Percentiles rank a stretch among this genome's conserved stretches.
Evolutionary conservation across 1,140 invertebrate genomes (phyloP).

Genomic region (Gonioctena quinquepunctata): DNA sequence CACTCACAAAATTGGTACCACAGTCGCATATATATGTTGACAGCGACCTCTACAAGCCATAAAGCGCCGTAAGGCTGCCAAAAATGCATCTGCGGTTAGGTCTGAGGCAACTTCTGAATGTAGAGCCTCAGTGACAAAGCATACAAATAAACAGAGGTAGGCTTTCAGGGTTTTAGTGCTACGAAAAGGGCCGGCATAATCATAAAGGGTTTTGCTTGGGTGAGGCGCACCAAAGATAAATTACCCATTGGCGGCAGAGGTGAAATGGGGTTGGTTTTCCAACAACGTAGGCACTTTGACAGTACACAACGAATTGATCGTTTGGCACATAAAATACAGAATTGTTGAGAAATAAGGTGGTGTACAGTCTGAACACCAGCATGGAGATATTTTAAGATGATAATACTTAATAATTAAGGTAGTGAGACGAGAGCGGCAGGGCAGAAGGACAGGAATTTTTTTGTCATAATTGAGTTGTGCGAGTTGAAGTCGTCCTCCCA

Average conservation of each 20-base stretch:
- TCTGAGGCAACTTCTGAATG: slow-evolving; percentile 45
- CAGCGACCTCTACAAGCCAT: slow-evolving; percentile 26
- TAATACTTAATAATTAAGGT: slow-evolving; percentile 19
- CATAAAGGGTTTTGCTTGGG: slow-evolving; percentile 13
- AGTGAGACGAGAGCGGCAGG: not conserved
- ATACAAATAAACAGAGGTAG: slow-evolving; percentile 48
- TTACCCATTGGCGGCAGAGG: slow-evolving; percentile 22
- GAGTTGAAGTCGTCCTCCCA: not conserved
- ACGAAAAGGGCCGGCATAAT: not conserved
- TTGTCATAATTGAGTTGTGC: slow-evolving; percentile 6
- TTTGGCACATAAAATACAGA: slow-evolving; percentile 13
- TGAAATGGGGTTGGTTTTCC: slow-evolving; percentile 8
- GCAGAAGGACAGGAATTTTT: not conserved
- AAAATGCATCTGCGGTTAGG: slow-evolving; percentile 39
- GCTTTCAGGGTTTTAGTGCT: slow-evolving; percentile 32
- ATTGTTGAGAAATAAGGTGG: slow-evolving; percentile 12
- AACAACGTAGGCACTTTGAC: slow-evolving; percentile 15
- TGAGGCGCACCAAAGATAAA: slow-evolving; percentile 29
- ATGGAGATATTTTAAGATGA: slow-evolving; percentile 27
- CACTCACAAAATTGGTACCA: slow-evolving; percentile 11
- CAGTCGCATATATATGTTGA: not conserved
- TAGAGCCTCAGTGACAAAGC: slow-evolving; percentile 41
- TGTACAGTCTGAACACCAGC: slow-evolving; percentile 20
- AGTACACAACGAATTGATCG: not conserved
- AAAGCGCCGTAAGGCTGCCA: slow-evolving; percentile 43